Evolutionary conservation across 2,888 invertebrate species (phyloP).

Genomic region (Pseudococcus viburni): DNA sequence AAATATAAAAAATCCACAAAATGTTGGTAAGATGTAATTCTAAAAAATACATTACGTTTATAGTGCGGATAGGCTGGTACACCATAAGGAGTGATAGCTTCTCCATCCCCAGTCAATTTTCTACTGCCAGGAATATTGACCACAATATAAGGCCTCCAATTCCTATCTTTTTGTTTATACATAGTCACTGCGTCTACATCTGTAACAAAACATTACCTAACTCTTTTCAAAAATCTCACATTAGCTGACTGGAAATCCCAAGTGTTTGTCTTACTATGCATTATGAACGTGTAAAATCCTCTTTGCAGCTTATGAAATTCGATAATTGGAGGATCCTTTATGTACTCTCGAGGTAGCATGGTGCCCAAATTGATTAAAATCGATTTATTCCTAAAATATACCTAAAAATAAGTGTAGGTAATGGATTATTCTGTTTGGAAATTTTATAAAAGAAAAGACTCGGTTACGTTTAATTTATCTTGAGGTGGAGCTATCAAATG

Average conservation of each 20-base stretch:
- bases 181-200: neutral
- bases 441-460: neutral
- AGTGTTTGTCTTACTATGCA: neutral
- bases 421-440: neutral
- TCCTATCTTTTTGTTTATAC: conserved; percentile 6
- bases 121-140: conserved; percentile 21
- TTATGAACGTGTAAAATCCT: conserved; percentile 21
- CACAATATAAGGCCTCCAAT: conserved; percentile 33
- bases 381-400: conserved; percentile 22
- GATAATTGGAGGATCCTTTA: neutral
- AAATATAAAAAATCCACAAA: no score
- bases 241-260: neutral
- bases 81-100: conserved; percentile 14
- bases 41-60: neutral
- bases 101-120: neutral
- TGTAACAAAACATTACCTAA: neutral
- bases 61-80: conserved; percentile 9
- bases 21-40: neutral
- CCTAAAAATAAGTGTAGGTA: conserved; percentile 1
- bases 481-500: neutral
- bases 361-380: conserved; percentile 5
- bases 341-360: conserved; percentile 11
- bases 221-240: neutral
- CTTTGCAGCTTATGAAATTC: neutral
- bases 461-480: neutral